Base-by-base conservation (phyloP, 2,888 invertebrate species). In the Synergus laeviventris region DNA sequence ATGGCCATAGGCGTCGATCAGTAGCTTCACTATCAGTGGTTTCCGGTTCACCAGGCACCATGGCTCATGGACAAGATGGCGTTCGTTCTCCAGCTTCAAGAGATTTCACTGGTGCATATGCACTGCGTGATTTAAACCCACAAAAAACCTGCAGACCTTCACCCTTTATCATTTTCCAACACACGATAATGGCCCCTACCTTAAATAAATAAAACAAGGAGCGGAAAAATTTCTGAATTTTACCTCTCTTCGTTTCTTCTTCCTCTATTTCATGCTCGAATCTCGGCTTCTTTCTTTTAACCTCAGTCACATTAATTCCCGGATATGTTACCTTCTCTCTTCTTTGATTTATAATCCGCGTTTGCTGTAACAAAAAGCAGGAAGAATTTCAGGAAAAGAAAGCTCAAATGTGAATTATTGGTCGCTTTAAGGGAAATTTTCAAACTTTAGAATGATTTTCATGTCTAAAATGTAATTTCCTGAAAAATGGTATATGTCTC, bases 21-120 rank as follows among this genome's bases (percentile, higher is more conserved):
- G 87, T 84, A 84, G 86, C 85, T 84, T 87, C 84, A 85, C 87
- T 91, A 91, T 91, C 91, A 88, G 89, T 87, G 85, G 91, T 89
- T 91, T 91, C 91, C 89, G 90, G 89, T 89, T 90, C 87, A 86
- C 84, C 87, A 86, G 84, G 80, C 87, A 87, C 82, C 81, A 82
- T 79, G 75, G 82, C 75, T 79, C 77, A 77, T 76, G 81, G 79
- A 84, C 88, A 88, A 89, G 88, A 88, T 87, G 88, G 89, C 88
- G 86, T 79, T 84, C 83, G 83, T 83, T 86, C 77, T 75, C 77
- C 75, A 82, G 62, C 49, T 70, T 31, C 76, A 76, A 77, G 79
- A 78, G 75, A 77, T 81, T 82, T 82, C 76, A 64, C 73, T 77
- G 73, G 78, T 78, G 81, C 81, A 81, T 81, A 81, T 79, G 79